These are phyloP conservation scores for Malurus elegans DNA, from an alignment of 2,113 vertebrate genomes.

Conservation along the genomic window DNA sequence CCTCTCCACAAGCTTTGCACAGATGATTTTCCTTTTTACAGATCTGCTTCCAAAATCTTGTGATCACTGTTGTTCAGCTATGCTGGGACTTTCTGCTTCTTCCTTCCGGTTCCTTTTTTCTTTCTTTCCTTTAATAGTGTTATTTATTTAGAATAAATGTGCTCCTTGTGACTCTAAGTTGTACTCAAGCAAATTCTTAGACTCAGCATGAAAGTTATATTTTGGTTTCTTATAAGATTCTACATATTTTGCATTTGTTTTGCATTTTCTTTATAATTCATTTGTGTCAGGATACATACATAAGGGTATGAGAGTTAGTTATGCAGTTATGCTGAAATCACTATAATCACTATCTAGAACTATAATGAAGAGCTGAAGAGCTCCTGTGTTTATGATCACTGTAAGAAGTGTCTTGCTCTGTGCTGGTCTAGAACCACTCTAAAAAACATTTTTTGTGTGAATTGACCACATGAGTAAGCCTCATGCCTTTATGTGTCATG, in stretches of 20 bases:
- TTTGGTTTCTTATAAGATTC: not conserved
- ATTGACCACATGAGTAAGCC: not conserved
- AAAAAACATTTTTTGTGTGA: not conserved
- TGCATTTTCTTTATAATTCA: not conserved
- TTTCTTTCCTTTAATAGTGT: slow-evolving; percentile 24
- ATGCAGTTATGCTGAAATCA: not conserved
- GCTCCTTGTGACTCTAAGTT: not conserved
- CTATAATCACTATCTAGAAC: not conserved
- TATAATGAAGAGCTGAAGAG: not conserved
- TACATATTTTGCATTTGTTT: not conserved
- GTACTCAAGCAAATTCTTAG: not conserved
- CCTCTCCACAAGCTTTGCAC: not conserved
- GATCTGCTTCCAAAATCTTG: slow-evolving; percentile 8
- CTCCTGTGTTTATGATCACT: not conserved
- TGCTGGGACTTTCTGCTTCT: not conserved
- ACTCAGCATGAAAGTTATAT: not conserved
- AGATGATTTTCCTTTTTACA: not conserved
- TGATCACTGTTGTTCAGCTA: not conserved
- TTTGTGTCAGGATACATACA: not conserved
- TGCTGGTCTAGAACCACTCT: not conserved
- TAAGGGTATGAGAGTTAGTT: not conserved
- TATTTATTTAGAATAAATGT: slow-evolving; percentile 6
- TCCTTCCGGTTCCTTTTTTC: slow-evolving; percentile 37
- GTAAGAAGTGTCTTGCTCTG: not conserved
- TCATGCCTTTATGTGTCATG: not conserved